A percentile compares a stretch with the other conserved stretches of the same genome.
phyloP scores from a whole-genome alignment of 2,113 vertebrate species.

The Urocitellus parryii region DNA sequence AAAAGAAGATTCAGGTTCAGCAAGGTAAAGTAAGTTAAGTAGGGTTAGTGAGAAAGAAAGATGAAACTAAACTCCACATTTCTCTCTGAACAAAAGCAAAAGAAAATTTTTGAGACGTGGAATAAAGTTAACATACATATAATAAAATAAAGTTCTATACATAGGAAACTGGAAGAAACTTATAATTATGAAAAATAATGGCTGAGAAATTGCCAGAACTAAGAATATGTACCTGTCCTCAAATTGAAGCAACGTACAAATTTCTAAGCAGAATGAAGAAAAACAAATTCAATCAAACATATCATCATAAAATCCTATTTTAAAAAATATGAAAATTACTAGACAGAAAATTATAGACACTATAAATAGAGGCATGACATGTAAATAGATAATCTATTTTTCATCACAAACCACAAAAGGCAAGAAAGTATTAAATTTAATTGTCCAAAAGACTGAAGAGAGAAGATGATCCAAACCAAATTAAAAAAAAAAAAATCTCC shows the following conservation, averaged over 20 bases:
- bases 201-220: neutral
- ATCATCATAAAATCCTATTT: neutral
- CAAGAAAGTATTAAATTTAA: conserved; percentile 16
- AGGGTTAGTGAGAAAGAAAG: neutral
- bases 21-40: neutral
- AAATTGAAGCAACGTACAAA: neutral
- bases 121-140: neutral
- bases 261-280: neutral
- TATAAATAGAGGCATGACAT: neutral
- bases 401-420: neutral
- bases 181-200: neutral
- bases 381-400: neutral
- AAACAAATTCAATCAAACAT: neutral
- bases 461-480: neutral
- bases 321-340: neutral
- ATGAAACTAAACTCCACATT: neutral
- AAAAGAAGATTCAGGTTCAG: neutral
- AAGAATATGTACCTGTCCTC: neutral
- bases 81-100: neutral
- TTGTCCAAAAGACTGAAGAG: neutral
- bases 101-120: neutral
- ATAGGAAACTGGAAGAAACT: neutral
- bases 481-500: neutral
- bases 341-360: neutral
- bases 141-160: neutral